Conservation (phyloP, 2,888 invertebrate genomes). For the Eupithecia pulchellata region DNA sequence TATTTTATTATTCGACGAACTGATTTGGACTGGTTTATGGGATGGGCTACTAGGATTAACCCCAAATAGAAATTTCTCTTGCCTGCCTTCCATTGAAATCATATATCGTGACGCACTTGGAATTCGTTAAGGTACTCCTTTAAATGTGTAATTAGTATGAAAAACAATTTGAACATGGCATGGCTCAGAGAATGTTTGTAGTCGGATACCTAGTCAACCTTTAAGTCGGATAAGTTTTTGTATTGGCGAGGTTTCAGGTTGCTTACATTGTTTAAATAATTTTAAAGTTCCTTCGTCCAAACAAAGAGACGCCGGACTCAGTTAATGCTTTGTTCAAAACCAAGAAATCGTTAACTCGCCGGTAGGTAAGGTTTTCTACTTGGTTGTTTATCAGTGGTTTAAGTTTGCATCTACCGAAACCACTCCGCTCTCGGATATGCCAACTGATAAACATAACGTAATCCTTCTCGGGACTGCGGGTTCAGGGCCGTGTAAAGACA, state of each 20-base stretch:
- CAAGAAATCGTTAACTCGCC: conserved; percentile 17
- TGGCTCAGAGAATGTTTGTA: conserved; percentile 4
- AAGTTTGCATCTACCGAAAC: conserved; percentile 78
- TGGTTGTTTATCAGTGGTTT: conserved; percentile 64
- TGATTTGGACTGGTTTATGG: conserved; percentile 74
- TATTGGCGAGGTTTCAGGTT: conserved; percentile 31
- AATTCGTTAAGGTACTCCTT: not conserved
- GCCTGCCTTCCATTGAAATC: not conserved
- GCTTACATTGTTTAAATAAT: conserved; percentile 16
- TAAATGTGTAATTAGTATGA: not conserved
- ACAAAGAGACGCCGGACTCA: conserved; percentile 2
- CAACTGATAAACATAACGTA: conserved; percentile 70
- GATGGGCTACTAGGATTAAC: conserved; percentile 53
- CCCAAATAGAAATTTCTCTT: conserved; percentile 62
- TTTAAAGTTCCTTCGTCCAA: conserved; percentile 11
- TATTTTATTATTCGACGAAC: conserved; percentile 75
- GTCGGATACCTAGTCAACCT: conserved; percentile 5
- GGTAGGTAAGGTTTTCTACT: conserved; percentile 30
- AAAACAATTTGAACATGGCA: not conserved
- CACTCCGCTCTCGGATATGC: conserved; percentile 60
- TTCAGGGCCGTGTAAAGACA: conserved; percentile 72
- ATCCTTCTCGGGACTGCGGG: conserved; percentile 54
- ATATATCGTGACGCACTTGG: not conserved
- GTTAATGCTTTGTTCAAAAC: conserved; percentile 11
- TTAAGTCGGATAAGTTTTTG: conserved; percentile 12